These are phyloP conservation scores for Drosophila greeni DNA, from an alignment of 2,888 invertebrate genomes.

Conservation along the genomic window DNA sequence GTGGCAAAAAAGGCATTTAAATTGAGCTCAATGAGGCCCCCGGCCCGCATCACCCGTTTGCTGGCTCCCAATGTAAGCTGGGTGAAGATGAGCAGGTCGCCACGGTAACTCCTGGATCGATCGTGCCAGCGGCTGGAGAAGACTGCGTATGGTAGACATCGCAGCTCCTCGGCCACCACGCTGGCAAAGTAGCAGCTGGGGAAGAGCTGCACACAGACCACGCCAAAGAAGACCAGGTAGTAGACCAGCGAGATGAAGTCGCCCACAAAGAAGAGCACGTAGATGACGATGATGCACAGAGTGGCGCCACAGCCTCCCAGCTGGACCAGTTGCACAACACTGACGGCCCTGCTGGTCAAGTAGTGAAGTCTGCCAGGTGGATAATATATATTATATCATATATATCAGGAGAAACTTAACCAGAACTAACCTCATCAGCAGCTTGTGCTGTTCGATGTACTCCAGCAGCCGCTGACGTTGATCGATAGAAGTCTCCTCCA, in stretches of 20 bases:
- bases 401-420: rapidly evolving
- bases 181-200: slow-evolving; percentile 63
- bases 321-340: slow-evolving; percentile 51
- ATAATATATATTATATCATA: neutral
- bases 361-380: slow-evolving; percentile 38
- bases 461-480: slow-evolving; percentile 21
- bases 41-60: slow-evolving; percentile 46
- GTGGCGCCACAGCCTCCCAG: slow-evolving; percentile 47
- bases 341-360: slow-evolving; percentile 37
- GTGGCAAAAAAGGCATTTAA: slow-evolving; percentile 56
- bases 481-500: neutral
- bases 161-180: slow-evolving; percentile 37
- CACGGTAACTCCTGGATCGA: slow-evolving; percentile 34
- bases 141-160: slow-evolving; percentile 49
- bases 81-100: slow-evolving; percentile 47
- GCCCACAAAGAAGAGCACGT: slow-evolving; percentile 44
- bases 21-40: slow-evolving; percentile 50
- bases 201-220: slow-evolving; percentile 53
- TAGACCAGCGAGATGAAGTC: slow-evolving; percentile 34
- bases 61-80: slow-evolving; percentile 38
- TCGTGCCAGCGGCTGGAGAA: slow-evolving; percentile 58
- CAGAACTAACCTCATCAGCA: slow-evolving; percentile 48
- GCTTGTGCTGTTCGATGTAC: slow-evolving; percentile 47
- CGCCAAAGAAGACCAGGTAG: slow-evolving; percentile 32
- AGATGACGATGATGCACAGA: slow-evolving; percentile 49